Conservation (phyloP, 2,888 invertebrate species). For the Spodoptera exigua region DNA sequence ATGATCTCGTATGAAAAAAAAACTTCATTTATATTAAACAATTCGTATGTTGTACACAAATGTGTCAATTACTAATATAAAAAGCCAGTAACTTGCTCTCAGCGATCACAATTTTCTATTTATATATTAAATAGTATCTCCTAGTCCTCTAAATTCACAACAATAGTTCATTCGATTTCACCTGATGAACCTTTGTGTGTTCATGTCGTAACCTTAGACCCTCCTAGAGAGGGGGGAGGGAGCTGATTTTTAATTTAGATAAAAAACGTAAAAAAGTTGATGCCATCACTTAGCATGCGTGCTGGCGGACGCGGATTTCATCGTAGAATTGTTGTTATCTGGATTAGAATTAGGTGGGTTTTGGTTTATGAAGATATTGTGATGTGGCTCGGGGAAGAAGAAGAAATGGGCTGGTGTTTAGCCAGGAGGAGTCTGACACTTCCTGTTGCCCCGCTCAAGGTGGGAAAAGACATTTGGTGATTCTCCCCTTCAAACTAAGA, state of each 20-base stretch:
- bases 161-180: slow-evolving; percentile 35
- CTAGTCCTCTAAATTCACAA: slow-evolving; percentile 21
- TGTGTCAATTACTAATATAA: no score
- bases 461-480: no score
- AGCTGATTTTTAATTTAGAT: slow-evolving; percentile 83
- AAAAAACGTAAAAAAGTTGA: slow-evolving; percentile 71
- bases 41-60: no score
- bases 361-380: no score
- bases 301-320: slow-evolving; percentile 42
- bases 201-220: slow-evolving; percentile 70
- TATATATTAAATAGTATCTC: slow-evolving; percentile 26
- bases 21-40: no score
- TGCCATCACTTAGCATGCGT: slow-evolving; percentile 71
- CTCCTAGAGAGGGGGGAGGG: slow-evolving; percentile 54
- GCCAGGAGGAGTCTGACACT: no score
- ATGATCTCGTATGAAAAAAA: no score
- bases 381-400: no score
- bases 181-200: slow-evolving; percentile 47
- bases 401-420: no score
- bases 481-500: no score
- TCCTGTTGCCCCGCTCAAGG: no score
- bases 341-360: slow-evolving; percentile 42
- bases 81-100: no score
- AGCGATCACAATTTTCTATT: slow-evolving; percentile 7
- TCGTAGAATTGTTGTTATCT: slow-evolving; percentile 1